These are phyloP conservation scores for Rynchops niger DNA, from an alignment of 2,113 vertebrate species.

Conservation along the genomic window DNA sequence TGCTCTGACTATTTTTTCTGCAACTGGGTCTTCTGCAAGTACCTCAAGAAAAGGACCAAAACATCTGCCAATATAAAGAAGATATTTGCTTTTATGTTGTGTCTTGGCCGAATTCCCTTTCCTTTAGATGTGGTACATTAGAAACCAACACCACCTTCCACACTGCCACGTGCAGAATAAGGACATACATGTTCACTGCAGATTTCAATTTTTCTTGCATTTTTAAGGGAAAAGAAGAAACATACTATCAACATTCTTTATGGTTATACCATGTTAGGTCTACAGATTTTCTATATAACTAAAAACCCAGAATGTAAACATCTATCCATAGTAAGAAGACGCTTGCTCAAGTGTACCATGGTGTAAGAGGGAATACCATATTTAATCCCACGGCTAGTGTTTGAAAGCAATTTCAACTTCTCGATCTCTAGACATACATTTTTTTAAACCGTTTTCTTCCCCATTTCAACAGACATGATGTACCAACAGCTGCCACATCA, in stretches of 20 bases:
- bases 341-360: neutral
- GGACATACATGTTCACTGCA: neutral
- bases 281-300: neutral
- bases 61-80: neutral
- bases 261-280: neutral
- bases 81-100: neutral
- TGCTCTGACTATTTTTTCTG: neutral
- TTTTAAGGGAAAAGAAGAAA: neutral
- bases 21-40: neutral
- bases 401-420: neutral
- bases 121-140: neutral
- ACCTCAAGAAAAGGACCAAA: neutral
- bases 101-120: neutral
- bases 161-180: neutral
- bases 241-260: neutral
- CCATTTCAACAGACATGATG: neutral
- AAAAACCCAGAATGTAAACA: neutral
- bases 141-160: neutral
- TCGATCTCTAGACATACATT: neutral
- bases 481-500: neutral
- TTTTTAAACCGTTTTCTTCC: neutral
- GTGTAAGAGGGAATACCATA: neutral
- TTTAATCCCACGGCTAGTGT: neutral
- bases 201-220: neutral
- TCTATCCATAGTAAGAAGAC: neutral